These are phyloP conservation scores for Coelogynopora nodosa DNA, from an alignment of 2,888 invertebrate species.

Conservation along the genomic window DNA sequence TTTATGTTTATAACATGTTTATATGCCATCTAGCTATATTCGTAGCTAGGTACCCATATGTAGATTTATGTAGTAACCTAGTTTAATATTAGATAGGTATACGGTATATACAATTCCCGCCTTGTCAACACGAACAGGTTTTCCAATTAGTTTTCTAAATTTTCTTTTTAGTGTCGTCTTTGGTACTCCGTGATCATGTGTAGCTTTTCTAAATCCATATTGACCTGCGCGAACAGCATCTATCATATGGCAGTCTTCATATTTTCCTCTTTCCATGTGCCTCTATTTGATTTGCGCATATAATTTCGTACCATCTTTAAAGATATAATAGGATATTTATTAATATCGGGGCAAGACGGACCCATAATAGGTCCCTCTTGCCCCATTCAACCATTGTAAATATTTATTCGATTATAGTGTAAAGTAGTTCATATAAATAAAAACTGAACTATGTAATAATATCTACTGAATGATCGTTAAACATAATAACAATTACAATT, in stretches of 20 bases:
- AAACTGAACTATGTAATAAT: neutral
- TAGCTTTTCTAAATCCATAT: neutral
- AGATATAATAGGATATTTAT: neutral
- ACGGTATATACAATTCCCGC: neutral
- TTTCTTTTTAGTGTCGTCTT: neutral
- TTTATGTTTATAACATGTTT: too few species aligned
- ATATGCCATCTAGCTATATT: neutral
- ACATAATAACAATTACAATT: neutral
- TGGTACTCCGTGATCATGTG: neutral
- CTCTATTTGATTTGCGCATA: neutral
- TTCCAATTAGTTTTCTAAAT: neutral
- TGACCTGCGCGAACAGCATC: neutral
- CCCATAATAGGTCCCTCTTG: neutral
- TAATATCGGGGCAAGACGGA: neutral
- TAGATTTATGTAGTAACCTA: neutral
- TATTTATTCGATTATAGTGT: neutral
- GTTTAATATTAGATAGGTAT: neutral
- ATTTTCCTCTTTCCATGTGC: neutral
- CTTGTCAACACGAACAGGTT: neutral
- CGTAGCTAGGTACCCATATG: neutral
- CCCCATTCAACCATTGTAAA: neutral
- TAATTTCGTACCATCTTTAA: constrained; percentile 2
- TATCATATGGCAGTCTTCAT: neutral
- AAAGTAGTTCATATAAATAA: neutral
- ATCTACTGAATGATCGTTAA: neutral